These are phyloP conservation scores for Bujurquina vittata DNA, from an alignment of 2,113 vertebrate genomes.

Conservation along the genomic window DNA sequence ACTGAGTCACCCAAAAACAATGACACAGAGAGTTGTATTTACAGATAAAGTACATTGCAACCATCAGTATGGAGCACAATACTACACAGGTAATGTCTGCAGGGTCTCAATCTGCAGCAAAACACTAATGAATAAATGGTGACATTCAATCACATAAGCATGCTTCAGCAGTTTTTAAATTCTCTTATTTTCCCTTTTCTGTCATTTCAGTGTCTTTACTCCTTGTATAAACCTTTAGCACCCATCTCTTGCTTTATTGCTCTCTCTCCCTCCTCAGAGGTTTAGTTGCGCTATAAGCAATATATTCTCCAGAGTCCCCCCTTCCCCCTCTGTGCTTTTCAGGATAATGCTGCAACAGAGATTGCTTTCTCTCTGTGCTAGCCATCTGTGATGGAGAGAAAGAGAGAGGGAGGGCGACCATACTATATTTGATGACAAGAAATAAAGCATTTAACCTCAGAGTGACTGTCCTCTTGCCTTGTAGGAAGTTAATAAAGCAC, in stretches of 20 bases:
- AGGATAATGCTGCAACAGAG: constrained; percentile 69
- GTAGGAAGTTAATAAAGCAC: constrained; percentile 14
- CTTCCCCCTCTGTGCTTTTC: constrained; percentile 58
- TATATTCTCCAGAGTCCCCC: constrained; percentile 56
- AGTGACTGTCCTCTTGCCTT: constrained; percentile 33
- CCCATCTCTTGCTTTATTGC: not conserved
- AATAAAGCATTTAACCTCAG: constrained; percentile 65
- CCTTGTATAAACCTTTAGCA: not conserved
- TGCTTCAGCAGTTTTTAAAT: not conserved
- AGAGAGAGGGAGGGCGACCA: not conserved
- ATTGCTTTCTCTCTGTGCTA: constrained; percentile 45
- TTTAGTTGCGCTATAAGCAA: constrained; percentile 58
- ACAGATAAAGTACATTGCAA: not conserved
- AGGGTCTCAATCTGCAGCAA: constrained; percentile 2
- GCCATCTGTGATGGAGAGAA: constrained; percentile 12
- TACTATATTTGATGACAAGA: constrained; percentile 65
- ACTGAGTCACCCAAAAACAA: not conserved
- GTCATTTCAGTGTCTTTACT: not conserved
- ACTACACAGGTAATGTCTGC: not conserved
- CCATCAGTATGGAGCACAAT: not conserved
- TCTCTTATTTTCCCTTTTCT: not conserved
- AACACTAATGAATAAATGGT: not conserved
- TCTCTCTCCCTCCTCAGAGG: constrained; percentile 5
- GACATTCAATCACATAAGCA: not conserved
- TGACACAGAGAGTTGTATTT: not conserved